Evolutionary conservation across 2,888 invertebrate genomes (phyloP), one percentile per base, ranked within the genome.

Genomic region (Ryuthela nishihirai): DNA sequence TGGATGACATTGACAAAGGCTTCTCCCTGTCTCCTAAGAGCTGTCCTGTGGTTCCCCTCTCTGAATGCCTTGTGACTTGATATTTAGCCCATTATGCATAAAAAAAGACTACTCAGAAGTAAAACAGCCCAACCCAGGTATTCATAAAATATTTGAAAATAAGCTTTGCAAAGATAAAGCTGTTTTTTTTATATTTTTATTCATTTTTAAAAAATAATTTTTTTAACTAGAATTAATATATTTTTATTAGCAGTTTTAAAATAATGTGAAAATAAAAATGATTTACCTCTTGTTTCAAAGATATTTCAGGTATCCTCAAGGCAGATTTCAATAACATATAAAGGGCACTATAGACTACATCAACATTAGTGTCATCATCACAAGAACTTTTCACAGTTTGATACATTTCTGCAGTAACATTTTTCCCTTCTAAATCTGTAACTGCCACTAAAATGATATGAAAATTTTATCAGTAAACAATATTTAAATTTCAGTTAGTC

Each of bases 381-480:
- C 12, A 23, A 1, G 44, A 32, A 2, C 41, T 44, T 24, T 47
- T 61, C 2, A 62, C 23, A 20, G 50, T 25, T n/a, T 34, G 15
- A 18, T 62, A 62, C 48, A 44, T 56, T 24, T 62, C 52, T 29
- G 40, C 29, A 18, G 32, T 55, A 15, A 53, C 38, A 36, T 17
- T 34, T 38, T 34, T 60, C 3, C 60, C 54, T 54, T 60, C 60
- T 32, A 60, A 60, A 40, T 60, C 54, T 20, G 39, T 10, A 15
- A 60, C 23, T 9, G 39, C 36, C 17, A 60, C 60, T 60, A 41
- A 20, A 49, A 52, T 23, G 44, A 38, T n/a, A 26, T 38, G 12
- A 18, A 4, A 17, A 18, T 15, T 40, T 40, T 4, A 20, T 18
- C 18, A 21, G n/a, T 21, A 18, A 40, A 40, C n/a, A n/a, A 18